A percentile compares a stretch with the other conserved stretches of the same genome.
Evolutionary conservation across 1,140 invertebrate species (phyloP).

Genomic region (Chironomus striatipennis): DNA sequence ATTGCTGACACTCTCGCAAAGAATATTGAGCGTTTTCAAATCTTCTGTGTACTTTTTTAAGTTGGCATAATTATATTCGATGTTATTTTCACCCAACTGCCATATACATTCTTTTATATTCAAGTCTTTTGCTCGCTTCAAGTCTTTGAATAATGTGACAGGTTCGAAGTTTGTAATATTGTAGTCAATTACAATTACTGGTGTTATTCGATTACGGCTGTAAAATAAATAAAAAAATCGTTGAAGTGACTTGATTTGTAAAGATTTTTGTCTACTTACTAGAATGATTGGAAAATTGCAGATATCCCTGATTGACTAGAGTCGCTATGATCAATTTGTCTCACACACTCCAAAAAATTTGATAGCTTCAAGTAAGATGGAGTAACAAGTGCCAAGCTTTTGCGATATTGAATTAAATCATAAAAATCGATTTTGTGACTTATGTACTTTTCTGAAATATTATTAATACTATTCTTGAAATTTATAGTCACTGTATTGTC

Average conservation of each 20-base stretch:
- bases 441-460: neutral
- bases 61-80: neutral
- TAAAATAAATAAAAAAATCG: neutral
- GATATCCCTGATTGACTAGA: neutral
- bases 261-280: neutral
- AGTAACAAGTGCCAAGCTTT: neutral
- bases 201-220: neutral
- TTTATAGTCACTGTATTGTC: neutral
- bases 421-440: neutral
- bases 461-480: neutral
- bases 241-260: neutral
- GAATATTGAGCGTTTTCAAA: neutral
- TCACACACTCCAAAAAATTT: neutral
- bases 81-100: neutral
- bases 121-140: neutral
- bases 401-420: neutral
- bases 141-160: neutral
- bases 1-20: neutral
- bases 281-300: neutral
- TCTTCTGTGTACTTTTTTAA: neutral
- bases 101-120: neutral
- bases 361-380: neutral
- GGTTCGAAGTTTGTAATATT: neutral
- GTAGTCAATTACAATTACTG: neutral
- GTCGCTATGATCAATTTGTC: neutral